These are phyloP conservation scores for Isaurus tuberculatus DNA, from an alignment of 92 coral and sea anemone species.

Conservation along the genomic window DNA sequence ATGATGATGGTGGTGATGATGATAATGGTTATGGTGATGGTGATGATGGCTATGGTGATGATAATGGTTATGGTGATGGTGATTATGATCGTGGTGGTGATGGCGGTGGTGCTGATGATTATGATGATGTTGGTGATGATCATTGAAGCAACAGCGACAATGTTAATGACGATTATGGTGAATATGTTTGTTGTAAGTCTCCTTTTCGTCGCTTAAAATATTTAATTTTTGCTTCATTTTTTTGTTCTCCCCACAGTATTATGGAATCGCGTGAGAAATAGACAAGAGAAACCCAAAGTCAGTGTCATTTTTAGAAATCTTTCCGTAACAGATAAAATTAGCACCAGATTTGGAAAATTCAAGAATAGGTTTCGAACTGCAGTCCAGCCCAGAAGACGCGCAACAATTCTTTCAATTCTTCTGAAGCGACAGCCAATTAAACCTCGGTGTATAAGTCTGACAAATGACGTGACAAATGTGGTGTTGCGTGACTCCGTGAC, in stretches of 20 bases:
- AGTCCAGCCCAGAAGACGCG: not conserved
- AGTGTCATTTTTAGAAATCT: not conserved
- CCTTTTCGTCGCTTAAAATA: not conserved
- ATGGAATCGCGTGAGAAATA: slow-evolving; percentile 29
- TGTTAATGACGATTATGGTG: not conserved
- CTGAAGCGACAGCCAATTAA: not conserved
- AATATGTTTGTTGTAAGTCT: not conserved
- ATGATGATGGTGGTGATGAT: too few relatives aligned
- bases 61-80: too few relatives aligned
- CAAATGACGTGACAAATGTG: not conserved
- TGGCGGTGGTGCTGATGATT: not conserved
- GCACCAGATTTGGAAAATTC: not conserved
- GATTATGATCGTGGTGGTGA: too few relatives aligned
- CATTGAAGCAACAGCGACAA: not conserved
- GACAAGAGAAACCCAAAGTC: too few relatives aligned
- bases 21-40: too few relatives aligned
- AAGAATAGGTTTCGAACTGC: not conserved
- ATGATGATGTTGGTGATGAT: not conserved
- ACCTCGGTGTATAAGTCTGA: too few relatives aligned
- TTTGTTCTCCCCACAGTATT: not conserved
- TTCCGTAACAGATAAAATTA: not conserved
- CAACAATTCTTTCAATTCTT: not conserved
- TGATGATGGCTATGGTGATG: too few relatives aligned
- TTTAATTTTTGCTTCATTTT: not conserved
- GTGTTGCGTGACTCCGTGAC: not conserved